phyloP scores from a whole-genome alignment of 2,888 invertebrate genomes.

The Pristionchus fissidentatus region DNA sequence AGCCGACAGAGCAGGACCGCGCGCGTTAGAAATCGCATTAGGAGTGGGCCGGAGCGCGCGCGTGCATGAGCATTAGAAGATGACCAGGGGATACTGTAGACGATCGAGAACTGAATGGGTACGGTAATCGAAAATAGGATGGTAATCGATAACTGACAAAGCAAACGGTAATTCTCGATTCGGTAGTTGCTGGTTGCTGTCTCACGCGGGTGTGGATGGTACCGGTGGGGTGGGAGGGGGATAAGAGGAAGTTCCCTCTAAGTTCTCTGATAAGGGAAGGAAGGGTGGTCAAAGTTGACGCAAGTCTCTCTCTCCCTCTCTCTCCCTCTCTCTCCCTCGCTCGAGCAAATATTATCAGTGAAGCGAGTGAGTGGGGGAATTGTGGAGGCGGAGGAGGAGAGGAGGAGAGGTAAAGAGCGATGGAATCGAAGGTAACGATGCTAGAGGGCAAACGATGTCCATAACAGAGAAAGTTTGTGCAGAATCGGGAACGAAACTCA shows the following conservation, averaged over 20 bases:
- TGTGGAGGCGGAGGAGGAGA: neutral
- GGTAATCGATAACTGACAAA: neutral
- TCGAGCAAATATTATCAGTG: constrained; percentile 38
- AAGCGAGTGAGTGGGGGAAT: too few relatives aligned
- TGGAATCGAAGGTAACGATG: too few relatives aligned
- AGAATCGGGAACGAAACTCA: neutral
- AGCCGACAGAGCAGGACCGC: too few relatives aligned
- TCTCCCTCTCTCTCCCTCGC: neutral
- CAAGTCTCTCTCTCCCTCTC: constrained; percentile 8
- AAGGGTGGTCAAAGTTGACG: constrained; percentile 31
- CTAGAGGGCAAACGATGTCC: too few relatives aligned
- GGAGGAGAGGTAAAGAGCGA: constrained; percentile 20
- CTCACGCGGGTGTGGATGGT: constrained; percentile 11
- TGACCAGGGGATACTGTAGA: neutral
- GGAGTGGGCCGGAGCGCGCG: too few relatives aligned
- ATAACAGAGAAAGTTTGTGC: neutral
- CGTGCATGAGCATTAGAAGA: too few relatives aligned
- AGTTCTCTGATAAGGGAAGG: neutral
- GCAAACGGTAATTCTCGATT: too few relatives aligned
- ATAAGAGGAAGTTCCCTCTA: constrained; percentile 18
- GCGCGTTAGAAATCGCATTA: too few relatives aligned
- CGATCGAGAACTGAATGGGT: neutral
- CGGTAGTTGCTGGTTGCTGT: too few relatives aligned
- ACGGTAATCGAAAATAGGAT: neutral
- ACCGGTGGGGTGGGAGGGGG: constrained; percentile 7